Percentiles rank a stretch among this genome's conserved stretches.
Evolutionary conservation across 2,113 vertebrate genomes (phyloP).

Genomic region (Amphiprion percula): DNA sequence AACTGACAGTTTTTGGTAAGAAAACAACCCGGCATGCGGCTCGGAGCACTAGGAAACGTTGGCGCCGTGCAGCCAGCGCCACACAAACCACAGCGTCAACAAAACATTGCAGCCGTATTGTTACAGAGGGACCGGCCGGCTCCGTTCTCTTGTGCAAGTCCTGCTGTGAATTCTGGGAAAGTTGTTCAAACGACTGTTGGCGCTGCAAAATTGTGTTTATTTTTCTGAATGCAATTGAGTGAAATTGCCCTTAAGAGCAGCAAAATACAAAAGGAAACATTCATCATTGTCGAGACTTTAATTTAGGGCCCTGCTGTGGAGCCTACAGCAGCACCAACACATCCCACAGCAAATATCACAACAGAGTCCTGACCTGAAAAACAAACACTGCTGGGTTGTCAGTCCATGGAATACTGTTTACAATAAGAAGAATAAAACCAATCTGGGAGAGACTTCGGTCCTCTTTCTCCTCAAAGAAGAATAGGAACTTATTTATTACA

Average conservation of each 20-base stretch:
- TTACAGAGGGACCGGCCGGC: not conserved
- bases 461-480: no score
- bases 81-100: constrained; percentile 33
- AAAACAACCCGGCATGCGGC: constrained; percentile 24
- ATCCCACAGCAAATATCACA: no score
- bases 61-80: constrained; percentile 3
- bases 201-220: constrained; percentile 4
- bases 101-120: constrained; percentile 4
- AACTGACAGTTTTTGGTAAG: not conserved
- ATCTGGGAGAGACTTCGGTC: no score
- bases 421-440: no score
- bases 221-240: not conserved
- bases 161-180: constrained; percentile 16
- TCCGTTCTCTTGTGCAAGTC: not conserved
- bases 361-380: no score
- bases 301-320: constrained; percentile 13
- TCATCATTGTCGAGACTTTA: not conserved
- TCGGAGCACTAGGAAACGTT: not conserved
- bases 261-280: not conserved
- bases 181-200: not conserved
- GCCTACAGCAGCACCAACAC: no score
- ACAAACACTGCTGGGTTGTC: no score
- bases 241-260: constrained; percentile 5
- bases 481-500: no score
- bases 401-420: no score